Evolutionary conservation across 1,140 invertebrate species (phyloP), one percentile per base, ranked within the genome.

Genomic region (Colletes gigas): DNA sequence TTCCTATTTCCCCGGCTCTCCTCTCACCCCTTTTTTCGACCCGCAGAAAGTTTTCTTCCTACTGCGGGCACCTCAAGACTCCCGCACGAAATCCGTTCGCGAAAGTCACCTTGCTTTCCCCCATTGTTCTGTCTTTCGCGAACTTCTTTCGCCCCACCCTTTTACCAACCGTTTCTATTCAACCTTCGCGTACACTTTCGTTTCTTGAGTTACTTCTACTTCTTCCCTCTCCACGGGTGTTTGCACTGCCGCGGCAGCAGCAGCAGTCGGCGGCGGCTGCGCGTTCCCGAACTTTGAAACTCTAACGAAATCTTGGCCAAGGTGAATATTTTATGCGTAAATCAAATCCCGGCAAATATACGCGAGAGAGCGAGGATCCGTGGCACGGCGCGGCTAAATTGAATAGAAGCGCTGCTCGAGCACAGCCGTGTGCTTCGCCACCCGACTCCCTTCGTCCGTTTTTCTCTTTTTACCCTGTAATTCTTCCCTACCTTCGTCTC

Each of bases 291-390:
- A 89, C 87, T 90, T 82, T 55, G 83, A 82, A 89, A 90, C 87
- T 89, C 82, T 89, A 89, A 91, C 89, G 85, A 90, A 91, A 90
- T 90, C 86, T 88, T 72, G 82, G 82, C 78, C 81, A 86, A 87
- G 79, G 82, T 90, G 88, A 91, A 91, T 90, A 91, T 90, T 90
- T 89, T 88, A 91, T 90, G 87, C 90, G 86, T 89, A 88, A 91
- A 90, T 89, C 86, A 89, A 88, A 91, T 90, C 73, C 75, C 62
- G 77, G 74, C 78, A 82, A 80, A 85, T 77, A 85, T 84, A 87
- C 80, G 83, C 52, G 73, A 83, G 78, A 81, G 78, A 81, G 83
- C 65, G 83, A 84, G 83, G 88, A 88, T 89, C 89, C 86, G 83
- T 89, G 86, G 83, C 89, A 84, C 81, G 88, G 82, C 71, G 87